Evolutionary conservation across 2,888 invertebrate species (phyloP).

Genomic region (Chaetogeoica ovagalla): DNA sequence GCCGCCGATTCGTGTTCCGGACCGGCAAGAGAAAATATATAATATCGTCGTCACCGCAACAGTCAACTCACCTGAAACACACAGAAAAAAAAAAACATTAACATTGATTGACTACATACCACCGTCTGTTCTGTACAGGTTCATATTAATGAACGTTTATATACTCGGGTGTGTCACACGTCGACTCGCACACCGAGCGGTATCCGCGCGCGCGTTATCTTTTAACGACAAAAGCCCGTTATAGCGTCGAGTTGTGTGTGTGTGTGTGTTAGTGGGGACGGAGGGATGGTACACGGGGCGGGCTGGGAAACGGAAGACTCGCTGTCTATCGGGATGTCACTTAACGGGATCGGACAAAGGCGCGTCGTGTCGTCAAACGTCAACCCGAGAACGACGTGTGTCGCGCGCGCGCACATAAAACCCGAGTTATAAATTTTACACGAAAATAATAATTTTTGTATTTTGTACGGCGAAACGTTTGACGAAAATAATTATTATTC

Average conservation of each 20-base stretch:
- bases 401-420: not conserved
- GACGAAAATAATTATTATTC: not conserved
- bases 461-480: not conserved
- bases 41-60: constrained; percentile 1
- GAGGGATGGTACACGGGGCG: not conserved
- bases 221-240: constrained; percentile 49
- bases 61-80: constrained; percentile 47
- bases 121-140: not conserved
- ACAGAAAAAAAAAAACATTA: constrained; percentile 36
- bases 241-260: not conserved
- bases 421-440: not conserved
- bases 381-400: constrained; percentile 29
- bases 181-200: constrained; percentile 22
- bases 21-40: not conserved
- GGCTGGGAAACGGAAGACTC: constrained; percentile 12
- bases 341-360: constrained; percentile 44
- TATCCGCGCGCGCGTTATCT: constrained; percentile 45
- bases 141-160: constrained; percentile 27
- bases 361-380: constrained; percentile 43
- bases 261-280: no score
- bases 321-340: constrained; percentile 50
- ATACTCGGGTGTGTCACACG: constrained; percentile 44
- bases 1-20: constrained; percentile 30
- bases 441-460: not conserved
- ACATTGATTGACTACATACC: not conserved